phyloP scores from a whole-genome alignment of 2,888 invertebrate genomes.

The Tyria jacobaeae region DNA sequence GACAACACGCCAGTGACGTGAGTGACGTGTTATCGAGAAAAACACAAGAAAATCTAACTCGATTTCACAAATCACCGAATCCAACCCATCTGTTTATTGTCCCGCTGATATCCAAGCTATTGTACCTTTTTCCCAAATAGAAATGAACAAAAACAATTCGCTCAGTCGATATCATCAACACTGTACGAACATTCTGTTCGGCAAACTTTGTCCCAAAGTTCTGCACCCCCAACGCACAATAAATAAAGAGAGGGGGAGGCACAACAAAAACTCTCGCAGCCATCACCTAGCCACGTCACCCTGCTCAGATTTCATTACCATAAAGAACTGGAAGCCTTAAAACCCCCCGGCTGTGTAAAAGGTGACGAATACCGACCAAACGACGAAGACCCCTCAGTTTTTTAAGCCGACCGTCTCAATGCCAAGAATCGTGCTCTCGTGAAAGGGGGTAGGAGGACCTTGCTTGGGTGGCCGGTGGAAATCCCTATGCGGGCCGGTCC shows the following conservation, averaged over 20 bases:
- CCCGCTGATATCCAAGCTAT: constrained; percentile 45
- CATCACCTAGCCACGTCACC: constrained; percentile 86
- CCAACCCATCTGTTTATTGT: constrained; percentile 52
- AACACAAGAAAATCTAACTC: constrained; percentile 42
- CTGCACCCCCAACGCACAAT: constrained; percentile 83
- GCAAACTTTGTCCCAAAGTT: constrained; percentile 71
- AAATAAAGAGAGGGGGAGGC: constrained; percentile 80
- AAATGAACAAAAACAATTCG: constrained; percentile 67
- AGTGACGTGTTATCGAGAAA: constrained; percentile 36
- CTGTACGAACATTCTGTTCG: constrained; percentile 78
- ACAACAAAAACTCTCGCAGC: constrained; percentile 85
- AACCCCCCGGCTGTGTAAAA: constrained; percentile 85
- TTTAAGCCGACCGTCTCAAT: constrained; percentile 33
- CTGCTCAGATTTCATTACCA: constrained; percentile 87
- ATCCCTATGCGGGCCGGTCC: constrained; percentile 75
- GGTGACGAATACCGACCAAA: constrained; percentile 77
- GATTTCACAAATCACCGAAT: constrained; percentile 51
- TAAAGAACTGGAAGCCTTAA: constrained; percentile 87
- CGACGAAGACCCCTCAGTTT: constrained; percentile 49
- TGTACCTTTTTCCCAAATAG: constrained; percentile 60
- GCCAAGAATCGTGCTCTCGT: constrained; percentile 15
- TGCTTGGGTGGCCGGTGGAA: constrained; percentile 56
- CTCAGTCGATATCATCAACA: constrained; percentile 70
- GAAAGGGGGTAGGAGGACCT: constrained; percentile 57
- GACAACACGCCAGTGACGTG: constrained; percentile 29